Conservation (phyloP, 2,797 vertebrate species). For the Helostoma temminkii region DNA sequence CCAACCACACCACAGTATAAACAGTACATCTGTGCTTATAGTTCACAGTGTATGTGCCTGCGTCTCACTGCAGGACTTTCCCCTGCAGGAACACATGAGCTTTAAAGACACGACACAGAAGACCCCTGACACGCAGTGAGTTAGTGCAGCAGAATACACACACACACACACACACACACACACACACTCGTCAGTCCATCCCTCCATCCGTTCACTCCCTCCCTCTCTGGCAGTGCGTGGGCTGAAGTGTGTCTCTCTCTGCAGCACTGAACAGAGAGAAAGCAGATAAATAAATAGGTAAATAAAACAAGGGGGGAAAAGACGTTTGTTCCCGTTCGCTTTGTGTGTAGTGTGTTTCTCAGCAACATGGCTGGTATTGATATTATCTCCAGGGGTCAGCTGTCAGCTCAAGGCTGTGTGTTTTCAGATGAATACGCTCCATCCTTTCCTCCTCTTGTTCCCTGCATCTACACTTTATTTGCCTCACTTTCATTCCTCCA, state of each 20-base stretch:
- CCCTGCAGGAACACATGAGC: conserved; percentile 34
- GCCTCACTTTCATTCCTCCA: conserved; percentile 24
- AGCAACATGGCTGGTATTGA: neutral
- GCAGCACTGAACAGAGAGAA: conserved; percentile 62
- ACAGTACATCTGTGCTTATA: neutral
- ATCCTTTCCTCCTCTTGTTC: neutral
- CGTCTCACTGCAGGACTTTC: conserved; percentile 17
- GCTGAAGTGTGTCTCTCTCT: conserved; percentile 68
- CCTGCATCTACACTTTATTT: neutral
- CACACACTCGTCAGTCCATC: conserved; percentile 33
- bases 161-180: conserved; percentile 19
- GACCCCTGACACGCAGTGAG: conserved; percentile 46
- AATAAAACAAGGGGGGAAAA: conserved; percentile 8
- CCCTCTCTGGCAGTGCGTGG: conserved; percentile 66
- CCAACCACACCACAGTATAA: no score
- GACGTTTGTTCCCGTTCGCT: conserved; percentile 5
- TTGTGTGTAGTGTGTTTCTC: no score
- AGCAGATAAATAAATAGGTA: conserved; percentile 20
- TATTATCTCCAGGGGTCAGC: neutral
- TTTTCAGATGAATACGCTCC: conserved; percentile 1
- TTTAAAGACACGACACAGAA: conserved; percentile 60
- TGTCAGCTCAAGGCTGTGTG: neutral
- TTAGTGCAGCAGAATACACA: conserved; percentile 38
- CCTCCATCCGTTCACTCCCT: conserved; percentile 48
- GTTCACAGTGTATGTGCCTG: neutral